Conservation (phyloP, 2,113 vertebrate genomes). For the Pyrgilauda ruficollis region DNA sequence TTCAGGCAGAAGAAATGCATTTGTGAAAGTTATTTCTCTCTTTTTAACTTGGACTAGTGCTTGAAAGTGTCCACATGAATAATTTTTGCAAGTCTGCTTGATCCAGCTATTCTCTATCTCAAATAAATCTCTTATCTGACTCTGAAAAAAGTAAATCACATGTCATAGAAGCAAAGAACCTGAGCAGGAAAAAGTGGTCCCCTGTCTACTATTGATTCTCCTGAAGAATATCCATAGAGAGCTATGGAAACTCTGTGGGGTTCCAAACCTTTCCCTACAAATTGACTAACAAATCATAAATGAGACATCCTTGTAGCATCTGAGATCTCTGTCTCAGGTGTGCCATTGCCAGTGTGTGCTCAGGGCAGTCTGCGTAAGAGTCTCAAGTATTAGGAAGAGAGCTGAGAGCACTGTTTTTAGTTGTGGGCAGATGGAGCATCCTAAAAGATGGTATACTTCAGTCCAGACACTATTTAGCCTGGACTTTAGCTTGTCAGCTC, state of each 20-base stretch:
- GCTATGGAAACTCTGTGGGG: background rate
- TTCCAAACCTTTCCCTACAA: background rate
- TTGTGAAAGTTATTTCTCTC: background rate
- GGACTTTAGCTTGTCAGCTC: background rate
- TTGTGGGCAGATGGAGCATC: background rate
- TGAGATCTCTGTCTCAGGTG: background rate
- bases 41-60: background rate
- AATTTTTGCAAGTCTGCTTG: background rate
- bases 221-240: background rate
- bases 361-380: background rate
- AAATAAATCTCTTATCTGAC: background rate
- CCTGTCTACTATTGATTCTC: background rate
- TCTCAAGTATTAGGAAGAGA: background rate
- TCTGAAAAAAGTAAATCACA: background rate
- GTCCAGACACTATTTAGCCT: background rate
- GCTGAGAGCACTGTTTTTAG: background rate
- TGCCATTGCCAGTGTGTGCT: background rate
- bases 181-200: background rate
- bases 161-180: background rate
- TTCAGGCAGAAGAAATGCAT: background rate
- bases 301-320: background rate
- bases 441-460: background rate
- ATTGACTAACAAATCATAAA: background rate
- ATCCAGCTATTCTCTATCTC: background rate
- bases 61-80: background rate